Conservation (phyloP, 2,797 vertebrate genomes). For the Pteropus rufus region DNA sequence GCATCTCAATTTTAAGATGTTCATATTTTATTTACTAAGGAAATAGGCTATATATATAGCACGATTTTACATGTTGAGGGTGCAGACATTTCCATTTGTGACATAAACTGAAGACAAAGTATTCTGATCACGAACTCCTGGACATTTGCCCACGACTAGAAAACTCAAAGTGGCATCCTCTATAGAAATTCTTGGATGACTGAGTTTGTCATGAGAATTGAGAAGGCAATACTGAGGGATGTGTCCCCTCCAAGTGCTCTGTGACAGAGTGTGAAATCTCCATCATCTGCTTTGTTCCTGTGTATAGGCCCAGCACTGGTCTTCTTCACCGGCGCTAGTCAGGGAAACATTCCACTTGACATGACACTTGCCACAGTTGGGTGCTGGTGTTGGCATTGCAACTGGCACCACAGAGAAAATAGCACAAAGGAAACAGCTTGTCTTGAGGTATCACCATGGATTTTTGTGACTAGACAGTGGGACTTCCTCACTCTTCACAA, state of each 20-base stretch:
- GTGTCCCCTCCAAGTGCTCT: neutral
- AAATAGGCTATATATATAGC: neutral
- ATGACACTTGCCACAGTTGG: neutral
- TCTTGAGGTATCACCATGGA: neutral
- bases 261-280: neutral
- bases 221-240: neutral
- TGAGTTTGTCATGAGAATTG: neutral
- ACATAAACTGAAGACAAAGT: neutral
- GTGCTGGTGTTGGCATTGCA: neutral
- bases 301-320: neutral
- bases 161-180: neutral
- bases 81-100: neutral
- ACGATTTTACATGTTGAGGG: neutral
- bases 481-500: neutral
- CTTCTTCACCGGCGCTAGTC: neutral
- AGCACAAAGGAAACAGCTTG: neutral
- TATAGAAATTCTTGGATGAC: neutral
- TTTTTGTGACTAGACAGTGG: neutral
- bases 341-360: neutral
- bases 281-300: neutral
- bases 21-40: slow-evolving; percentile 32
- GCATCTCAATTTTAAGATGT: neutral
- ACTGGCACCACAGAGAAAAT: neutral
- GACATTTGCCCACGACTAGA: neutral
- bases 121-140: neutral